A percentile compares a stretch with the other conserved stretches of the same genome.
phyloP scores from a whole-genome alignment of 2,888 invertebrate genomes.

The Steinernema carpocapsae region DNA sequence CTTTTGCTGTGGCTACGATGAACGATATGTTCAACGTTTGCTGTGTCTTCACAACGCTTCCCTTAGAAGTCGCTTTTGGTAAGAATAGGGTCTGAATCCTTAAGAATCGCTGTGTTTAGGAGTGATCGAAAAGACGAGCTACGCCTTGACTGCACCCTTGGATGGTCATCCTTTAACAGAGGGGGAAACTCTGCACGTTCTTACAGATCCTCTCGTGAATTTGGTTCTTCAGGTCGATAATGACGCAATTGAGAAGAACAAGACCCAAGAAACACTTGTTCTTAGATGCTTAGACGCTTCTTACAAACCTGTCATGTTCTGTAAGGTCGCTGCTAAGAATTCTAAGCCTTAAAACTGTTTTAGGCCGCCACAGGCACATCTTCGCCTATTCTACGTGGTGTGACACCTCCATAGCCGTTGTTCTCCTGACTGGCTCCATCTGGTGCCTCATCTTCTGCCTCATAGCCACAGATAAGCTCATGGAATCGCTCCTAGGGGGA shows the following conservation, averaged over 20 bases:
- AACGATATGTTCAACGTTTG: conserved; percentile 75
- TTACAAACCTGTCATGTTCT: conserved; percentile 32
- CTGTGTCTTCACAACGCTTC: conserved; percentile 72
- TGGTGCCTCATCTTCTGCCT: conserved; percentile 71
- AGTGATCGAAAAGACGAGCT: conserved; percentile 55
- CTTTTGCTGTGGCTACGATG: conserved; percentile 74
- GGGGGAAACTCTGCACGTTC: conserved; percentile 56
- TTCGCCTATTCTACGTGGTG: conserved; percentile 65
- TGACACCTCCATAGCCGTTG: conserved; percentile 71
- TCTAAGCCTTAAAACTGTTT: too few species aligned
- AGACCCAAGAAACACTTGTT: conserved; percentile 40
- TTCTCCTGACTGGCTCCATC: conserved; percentile 72
- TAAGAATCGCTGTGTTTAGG: too few species aligned
- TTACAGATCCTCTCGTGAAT: conserved; percentile 62
- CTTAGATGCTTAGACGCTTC: conserved; percentile 43
- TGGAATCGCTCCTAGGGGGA: conserved; percentile 72
- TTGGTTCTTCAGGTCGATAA: conserved; percentile 58
- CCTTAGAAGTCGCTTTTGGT: conserved; percentile 72
- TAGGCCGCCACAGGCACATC: conserved; percentile 64
- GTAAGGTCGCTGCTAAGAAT: conserved; percentile 33
- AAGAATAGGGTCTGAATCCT: conserved; percentile 24
- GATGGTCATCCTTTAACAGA: conserved; percentile 46
- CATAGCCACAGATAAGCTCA: conserved; percentile 73
- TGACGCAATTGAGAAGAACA: conserved; percentile 36
- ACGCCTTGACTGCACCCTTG: conserved; percentile 55